These are phyloP conservation scores for Octopus bimaculoides DNA, from an alignment of 1,140 invertebrate genomes.

Conservation along the genomic window DNA sequence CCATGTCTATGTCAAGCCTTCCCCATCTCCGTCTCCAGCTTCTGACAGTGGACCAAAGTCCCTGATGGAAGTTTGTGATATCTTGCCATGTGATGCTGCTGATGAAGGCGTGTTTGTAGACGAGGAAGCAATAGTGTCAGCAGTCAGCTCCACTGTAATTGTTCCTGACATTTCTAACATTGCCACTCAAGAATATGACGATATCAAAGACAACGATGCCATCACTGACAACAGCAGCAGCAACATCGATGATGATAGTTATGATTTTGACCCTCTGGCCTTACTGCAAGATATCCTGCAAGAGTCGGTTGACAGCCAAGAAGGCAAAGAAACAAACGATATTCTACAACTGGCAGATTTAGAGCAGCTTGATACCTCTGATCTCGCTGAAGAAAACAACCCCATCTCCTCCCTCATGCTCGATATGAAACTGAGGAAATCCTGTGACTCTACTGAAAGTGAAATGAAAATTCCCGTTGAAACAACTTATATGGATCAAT, in stretches of 20 bases:
- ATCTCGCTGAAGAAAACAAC: not conserved
- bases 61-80: too few species aligned
- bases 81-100: too few species aligned
- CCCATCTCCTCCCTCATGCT: not conserved
- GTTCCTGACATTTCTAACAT: not conserved
- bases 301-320: not conserved
- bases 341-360: not conserved
- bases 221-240: not conserved
- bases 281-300: not conserved
- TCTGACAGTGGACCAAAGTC: not conserved
- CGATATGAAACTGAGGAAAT: not conserved
- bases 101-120: not conserved
- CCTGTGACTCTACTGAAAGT: not conserved
- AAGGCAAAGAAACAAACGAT: not conserved
- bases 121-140: not conserved
- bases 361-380: not conserved
- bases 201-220: not conserved
- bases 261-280: not conserved
- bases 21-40: not conserved
- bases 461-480: not conserved
- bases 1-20: constrained; percentile 40
- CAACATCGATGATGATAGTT: not conserved
- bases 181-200: not conserved
- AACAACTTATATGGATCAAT: not conserved
- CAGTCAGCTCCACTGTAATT: not conserved